Evolutionary conservation across 30 jellyfish, hydroid and myxozoan species (phyloP).

Genomic region (Chironex yamaguchii): DNA sequence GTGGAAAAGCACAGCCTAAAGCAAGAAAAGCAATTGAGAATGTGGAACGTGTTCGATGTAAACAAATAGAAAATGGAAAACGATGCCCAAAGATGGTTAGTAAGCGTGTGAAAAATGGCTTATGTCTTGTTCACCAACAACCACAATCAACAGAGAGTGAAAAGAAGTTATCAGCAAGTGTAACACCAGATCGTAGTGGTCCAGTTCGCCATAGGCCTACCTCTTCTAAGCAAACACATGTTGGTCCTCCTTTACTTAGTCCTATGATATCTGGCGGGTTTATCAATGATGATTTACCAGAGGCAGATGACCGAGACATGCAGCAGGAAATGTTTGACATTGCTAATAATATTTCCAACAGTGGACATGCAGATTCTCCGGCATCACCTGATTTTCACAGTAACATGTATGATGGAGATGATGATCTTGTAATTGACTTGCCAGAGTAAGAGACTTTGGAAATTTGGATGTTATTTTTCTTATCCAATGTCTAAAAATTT

Average conservation of each 20-base stretch:
- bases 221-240: not conserved
- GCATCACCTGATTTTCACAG: slow-evolving; percentile 80
- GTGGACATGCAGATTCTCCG: slow-evolving; percentile 68
- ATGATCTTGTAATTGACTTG: slow-evolving; percentile 83
- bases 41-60: slow-evolving; percentile 81
- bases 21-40: slow-evolving; percentile 9
- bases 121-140: slow-evolving; percentile 84
- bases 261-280: slow-evolving; percentile 14
- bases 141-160: slow-evolving; percentile 24
- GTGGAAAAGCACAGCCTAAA: not conserved
- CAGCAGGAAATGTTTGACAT: not conserved
- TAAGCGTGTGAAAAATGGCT: slow-evolving; percentile 82
- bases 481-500: no score
- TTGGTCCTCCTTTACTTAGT: not conserved
- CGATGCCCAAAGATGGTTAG: slow-evolving; percentile 94
- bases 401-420: slow-evolving; percentile 86
- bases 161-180: not conserved
- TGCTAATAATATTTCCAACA: not conserved
- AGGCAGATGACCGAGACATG: not conserved
- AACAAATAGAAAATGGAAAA: slow-evolving; percentile 84
- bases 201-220: not conserved
- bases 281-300: not conserved
- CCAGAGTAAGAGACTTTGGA: slow-evolving; percentile 61
- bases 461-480: no score
- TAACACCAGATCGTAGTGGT: not conserved